Conservation (phyloP, 2,113 vertebrate genomes). For the Isichthys henryi region DNA sequence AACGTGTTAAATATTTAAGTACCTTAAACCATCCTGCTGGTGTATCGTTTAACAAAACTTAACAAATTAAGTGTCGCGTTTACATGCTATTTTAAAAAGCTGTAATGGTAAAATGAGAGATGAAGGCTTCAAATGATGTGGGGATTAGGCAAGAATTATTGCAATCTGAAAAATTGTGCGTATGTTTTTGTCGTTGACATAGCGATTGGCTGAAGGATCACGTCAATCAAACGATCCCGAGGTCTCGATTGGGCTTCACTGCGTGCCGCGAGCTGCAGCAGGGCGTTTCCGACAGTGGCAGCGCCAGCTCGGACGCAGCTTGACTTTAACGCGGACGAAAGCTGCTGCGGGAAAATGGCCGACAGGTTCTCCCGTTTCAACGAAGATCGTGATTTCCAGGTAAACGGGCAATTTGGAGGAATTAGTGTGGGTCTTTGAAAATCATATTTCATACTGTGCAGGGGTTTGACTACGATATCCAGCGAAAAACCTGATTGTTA, state of each 20-base stretch:
- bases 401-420: constrained; percentile 46
- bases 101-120: background rate
- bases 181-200: background rate
- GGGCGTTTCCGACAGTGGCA: constrained; percentile 7
- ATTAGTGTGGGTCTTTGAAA: background rate
- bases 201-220: background rate
- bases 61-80: background rate
- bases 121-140: background rate
- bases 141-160: background rate
- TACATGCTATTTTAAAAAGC: background rate
- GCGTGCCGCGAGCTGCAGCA: background rate
- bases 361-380: constrained; percentile 98
- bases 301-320: constrained; percentile 16
- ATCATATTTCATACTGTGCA: background rate
- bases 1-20: background rate
- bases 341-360: constrained; percentile 84
- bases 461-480: background rate
- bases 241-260: background rate
- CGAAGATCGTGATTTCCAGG: constrained; percentile 98
- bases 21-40: background rate
- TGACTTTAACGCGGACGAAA: constrained; percentile 36
- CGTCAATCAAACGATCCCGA: background rate
- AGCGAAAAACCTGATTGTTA: background rate
- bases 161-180: background rate
- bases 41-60: background rate